Conservation (phyloP, 2,113 vertebrate genomes). For the Spheniscus mendiculus region DNA sequence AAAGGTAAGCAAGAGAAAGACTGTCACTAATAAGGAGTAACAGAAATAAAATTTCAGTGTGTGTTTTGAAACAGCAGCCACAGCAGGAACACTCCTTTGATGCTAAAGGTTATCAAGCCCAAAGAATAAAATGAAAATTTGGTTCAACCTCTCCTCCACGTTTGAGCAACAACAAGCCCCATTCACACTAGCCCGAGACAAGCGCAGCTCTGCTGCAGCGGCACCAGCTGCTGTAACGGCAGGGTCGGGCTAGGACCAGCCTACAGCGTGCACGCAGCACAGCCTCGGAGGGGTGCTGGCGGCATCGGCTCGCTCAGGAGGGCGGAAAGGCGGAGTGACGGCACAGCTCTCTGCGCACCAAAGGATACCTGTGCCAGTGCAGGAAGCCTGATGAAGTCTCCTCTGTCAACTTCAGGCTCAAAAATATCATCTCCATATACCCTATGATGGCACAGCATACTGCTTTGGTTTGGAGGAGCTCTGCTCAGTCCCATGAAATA, state of each 20-base stretch:
- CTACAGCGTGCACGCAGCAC: rapidly evolving
- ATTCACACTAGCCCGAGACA: rapidly evolving
- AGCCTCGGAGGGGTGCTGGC: neutral
- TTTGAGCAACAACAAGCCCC: rapidly evolving
- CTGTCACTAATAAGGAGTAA: neutral
- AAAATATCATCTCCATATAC: neutral
- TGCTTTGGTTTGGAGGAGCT: neutral
- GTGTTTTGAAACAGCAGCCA: neutral
- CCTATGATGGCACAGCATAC: neutral
- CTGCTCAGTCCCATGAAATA: no score
- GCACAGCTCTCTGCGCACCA: rapidly evolving
- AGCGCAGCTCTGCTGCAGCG: neutral
- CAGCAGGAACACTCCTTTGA: neutral
- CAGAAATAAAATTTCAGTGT: neutral
- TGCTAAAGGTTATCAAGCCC: neutral
- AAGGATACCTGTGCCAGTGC: neutral
- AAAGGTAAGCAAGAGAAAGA: neutral
- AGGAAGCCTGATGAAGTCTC: neutral
- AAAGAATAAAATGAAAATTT: neutral
- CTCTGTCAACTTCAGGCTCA: neutral
- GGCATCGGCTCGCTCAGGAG: neutral
- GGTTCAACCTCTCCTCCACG: neutral
- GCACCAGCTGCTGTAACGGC: neutral
- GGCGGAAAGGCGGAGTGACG: neutral
- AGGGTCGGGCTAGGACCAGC: neutral